Percentiles rank a stretch among this genome's conserved stretches.
Conservation (phyloP, 2,797 vertebrate species). For the Spinus olivaceus region DNA sequence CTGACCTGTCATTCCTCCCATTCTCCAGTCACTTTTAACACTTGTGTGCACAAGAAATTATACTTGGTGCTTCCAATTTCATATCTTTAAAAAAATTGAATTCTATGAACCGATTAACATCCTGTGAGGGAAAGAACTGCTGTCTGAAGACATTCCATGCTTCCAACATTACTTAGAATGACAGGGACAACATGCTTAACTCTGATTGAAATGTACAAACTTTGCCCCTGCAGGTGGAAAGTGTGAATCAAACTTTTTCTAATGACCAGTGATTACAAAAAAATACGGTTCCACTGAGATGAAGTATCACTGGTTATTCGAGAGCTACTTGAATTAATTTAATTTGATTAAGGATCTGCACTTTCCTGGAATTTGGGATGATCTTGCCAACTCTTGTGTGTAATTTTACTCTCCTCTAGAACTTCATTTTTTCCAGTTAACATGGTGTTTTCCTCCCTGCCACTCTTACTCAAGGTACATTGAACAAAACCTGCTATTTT, state of each 20-base stretch:
- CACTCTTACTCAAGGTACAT: not conserved
- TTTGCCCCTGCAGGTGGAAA: not conserved
- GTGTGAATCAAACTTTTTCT: not conserved
- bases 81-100: not conserved
- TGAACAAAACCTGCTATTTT: not conserved
- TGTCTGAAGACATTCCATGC: not conserved
- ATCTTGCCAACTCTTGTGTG: not conserved
- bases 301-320: not conserved
- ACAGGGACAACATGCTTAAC: not conserved
- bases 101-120: not conserved
- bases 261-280: not conserved
- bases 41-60: not conserved
- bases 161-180: not conserved
- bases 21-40: not conserved
- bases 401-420: not conserved
- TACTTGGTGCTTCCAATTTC: not conserved
- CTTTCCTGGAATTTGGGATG: not conserved
- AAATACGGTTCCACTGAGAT: not conserved
- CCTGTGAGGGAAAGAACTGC: not conserved
- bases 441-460: not conserved
- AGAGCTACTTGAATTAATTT: not conserved
- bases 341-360: not conserved
- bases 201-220: not conserved
- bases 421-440: not conserved
- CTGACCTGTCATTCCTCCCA: not conserved